phyloP scores from a whole-genome alignment of 2,797 vertebrate species.

The Crenuchus spilurus region DNA sequence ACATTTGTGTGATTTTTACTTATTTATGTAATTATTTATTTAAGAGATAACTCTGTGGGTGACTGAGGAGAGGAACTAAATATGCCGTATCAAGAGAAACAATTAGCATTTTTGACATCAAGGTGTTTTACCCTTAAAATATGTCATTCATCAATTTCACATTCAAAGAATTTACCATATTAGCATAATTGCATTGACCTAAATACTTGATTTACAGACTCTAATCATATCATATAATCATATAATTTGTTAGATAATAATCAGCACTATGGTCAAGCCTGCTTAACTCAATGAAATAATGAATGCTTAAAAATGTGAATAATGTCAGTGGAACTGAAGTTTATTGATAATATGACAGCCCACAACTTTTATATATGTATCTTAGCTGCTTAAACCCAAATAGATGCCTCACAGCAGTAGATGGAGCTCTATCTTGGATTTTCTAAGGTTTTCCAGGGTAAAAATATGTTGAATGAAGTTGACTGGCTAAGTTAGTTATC shows the following conservation, averaged over 20 bases:
- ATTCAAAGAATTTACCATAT: not conserved
- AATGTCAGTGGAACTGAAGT: too few relatives aligned
- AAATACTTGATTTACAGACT: not conserved
- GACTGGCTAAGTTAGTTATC: not conserved
- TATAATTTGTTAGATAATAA: too few relatives aligned
- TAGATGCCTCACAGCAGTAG: not conserved
- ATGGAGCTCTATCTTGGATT: not conserved
- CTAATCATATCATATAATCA: too few relatives aligned
- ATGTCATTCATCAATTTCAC: not conserved
- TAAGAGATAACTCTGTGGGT: slow-evolving; percentile 21
- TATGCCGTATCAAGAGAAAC: not conserved
- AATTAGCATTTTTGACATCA: slow-evolving; percentile 10
- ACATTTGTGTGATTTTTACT: slow-evolving; percentile 35
- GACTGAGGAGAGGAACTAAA: not conserved
- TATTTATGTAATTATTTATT: slow-evolving; percentile 36
- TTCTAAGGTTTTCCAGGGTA: not conserved
- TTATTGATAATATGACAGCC: too few relatives aligned
- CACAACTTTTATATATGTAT: not conserved
- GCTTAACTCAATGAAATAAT: too few relatives aligned
- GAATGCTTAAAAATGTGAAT: too few relatives aligned
- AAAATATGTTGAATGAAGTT: not conserved
- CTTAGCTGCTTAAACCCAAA: not conserved
- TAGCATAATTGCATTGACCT: not conserved
- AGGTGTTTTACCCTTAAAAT: not conserved
- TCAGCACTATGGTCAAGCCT: too few relatives aligned